Conservation (phyloP, 2,797 vertebrate genomes). For the Sphaeramia orbicularis region DNA sequence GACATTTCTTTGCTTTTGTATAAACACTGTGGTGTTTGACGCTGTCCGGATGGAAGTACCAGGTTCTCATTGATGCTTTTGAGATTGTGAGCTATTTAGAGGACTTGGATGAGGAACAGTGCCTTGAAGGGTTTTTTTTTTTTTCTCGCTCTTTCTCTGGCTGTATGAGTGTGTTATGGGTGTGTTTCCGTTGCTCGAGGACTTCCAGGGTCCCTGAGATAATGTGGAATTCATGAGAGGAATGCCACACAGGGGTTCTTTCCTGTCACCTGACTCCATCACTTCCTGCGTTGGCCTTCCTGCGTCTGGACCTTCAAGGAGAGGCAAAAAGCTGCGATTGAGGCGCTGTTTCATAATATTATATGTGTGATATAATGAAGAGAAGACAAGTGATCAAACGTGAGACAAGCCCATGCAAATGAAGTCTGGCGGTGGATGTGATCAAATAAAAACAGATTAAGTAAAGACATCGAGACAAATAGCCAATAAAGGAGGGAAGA, state of each 20-base stretch:
- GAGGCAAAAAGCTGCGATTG: conserved; percentile 10
- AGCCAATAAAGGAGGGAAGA: conserved; percentile 10
- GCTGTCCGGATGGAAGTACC: conserved; percentile 40
- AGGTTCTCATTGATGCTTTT: conserved; percentile 32
- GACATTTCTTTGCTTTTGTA: neutral
- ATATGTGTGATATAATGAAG: conserved; percentile 6
- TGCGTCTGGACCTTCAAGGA: conserved; percentile 53
- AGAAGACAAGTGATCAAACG: neutral
- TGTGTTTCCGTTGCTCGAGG: conserved; percentile 64
- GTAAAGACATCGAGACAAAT: neutral
- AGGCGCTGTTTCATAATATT: neutral
- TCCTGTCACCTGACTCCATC: conserved; percentile 81
- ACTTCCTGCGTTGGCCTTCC: conserved; percentile 71
- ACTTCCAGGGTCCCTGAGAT: conserved; percentile 68
- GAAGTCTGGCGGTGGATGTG: neutral
- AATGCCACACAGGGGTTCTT: conserved; percentile 66
- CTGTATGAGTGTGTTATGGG: conserved; percentile 46
- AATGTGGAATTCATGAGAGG: conserved; percentile 71
- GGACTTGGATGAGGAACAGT: conserved; percentile 27
- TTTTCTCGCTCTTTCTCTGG: conserved; percentile 15
- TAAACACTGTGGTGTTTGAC: neutral
- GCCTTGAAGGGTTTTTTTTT: conserved; percentile 17
- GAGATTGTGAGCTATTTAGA: conserved; percentile 52
- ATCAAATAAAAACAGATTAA: conserved; percentile 3
- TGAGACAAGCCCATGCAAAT: conserved; percentile 3